Conservation (phyloP, 2,888 invertebrate genomes). For the Oxyscelio sp. region DNA sequence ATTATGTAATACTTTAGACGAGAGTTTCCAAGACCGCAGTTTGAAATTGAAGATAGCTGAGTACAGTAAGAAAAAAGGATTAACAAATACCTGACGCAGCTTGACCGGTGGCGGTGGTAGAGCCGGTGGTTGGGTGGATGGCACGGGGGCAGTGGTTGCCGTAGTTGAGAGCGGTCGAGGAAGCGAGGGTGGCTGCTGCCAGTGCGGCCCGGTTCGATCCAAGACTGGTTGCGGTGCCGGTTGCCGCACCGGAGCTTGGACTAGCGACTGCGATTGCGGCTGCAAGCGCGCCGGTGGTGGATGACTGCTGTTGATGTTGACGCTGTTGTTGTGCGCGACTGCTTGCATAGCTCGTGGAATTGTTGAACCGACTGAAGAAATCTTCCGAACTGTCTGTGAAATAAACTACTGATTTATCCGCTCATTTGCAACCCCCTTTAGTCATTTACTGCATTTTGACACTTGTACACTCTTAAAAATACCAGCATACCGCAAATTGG, state of each 20-base stretch:
- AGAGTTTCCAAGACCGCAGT: slow-evolving; percentile 15
- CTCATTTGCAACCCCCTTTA: too few relatives aligned
- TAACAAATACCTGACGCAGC: slow-evolving; percentile 86
- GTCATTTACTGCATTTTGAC: too few relatives aligned
- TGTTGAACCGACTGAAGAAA: slow-evolving; percentile 88
- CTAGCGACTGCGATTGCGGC: slow-evolving; percentile 85
- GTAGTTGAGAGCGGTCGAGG: slow-evolving; percentile 87
- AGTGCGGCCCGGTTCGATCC: slow-evolving; percentile 87
- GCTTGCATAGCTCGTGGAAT: slow-evolving; percentile 88
- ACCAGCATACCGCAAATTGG: too few relatives aligned
- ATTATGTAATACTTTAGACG: not conserved
- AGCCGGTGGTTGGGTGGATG: slow-evolving; percentile 86
- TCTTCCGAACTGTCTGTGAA: slow-evolving; percentile 91
- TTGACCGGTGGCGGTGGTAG: slow-evolving; percentile 88
- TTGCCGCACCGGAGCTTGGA: slow-evolving; percentile 89
- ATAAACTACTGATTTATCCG: slow-evolving; percentile 88
- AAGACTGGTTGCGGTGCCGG: slow-evolving; percentile 89
- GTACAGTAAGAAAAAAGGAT: not conserved
- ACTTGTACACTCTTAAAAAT: too few relatives aligned
- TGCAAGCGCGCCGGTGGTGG: slow-evolving; percentile 80
- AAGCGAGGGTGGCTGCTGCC: slow-evolving; percentile 88
- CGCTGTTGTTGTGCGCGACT: slow-evolving; percentile 86
- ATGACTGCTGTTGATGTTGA: slow-evolving; percentile 83
- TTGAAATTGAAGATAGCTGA: slow-evolving; percentile 1
- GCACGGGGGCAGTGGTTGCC: slow-evolving; percentile 82